These are phyloP conservation scores for Priocnemis perturbator DNA, from an alignment of 2,888 invertebrate genomes.

Conservation along the genomic window DNA sequence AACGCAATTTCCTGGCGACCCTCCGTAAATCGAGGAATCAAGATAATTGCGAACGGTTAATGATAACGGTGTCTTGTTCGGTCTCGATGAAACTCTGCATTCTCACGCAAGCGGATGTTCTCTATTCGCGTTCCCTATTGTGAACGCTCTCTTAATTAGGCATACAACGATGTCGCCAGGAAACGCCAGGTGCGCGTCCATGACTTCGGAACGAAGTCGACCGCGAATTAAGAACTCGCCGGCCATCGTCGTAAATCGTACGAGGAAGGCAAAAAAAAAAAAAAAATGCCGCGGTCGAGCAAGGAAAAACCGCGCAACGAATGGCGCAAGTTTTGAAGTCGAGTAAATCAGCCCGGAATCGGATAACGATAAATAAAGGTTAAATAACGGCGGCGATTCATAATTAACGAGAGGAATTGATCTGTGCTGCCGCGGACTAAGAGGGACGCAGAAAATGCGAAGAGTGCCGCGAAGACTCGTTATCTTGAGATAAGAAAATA, in stretches of 20 bases:
- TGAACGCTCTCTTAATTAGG: slow-evolving; percentile 2
- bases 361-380: slow-evolving; percentile 53
- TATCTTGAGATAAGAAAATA: no score
- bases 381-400: slow-evolving; percentile 55
- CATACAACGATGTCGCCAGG: no score
- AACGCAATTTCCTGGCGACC: slow-evolving; percentile 47
- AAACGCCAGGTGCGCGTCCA: no score
- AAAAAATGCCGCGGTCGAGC: no score
- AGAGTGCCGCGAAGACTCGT: no score
- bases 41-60: slow-evolving; percentile 29
- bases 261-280: background rate
- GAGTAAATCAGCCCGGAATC: slow-evolving; percentile 52
- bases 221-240: background rate
- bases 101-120: no score
- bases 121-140: no score
- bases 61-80: slow-evolving; percentile 25
- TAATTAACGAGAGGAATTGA: slow-evolving; percentile 50
- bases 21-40: slow-evolving; percentile 16
- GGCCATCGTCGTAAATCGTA: background rate
- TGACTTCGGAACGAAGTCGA: no score
- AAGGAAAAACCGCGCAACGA: no score
- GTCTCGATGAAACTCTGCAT: background rate
- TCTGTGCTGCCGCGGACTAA: background rate
- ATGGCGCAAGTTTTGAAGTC: slow-evolving; percentile 51
- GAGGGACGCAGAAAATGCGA: no score